Percentiles rank a stretch among this genome's conserved stretches.
Evolutionary conservation across 1,140 invertebrate genomes (phyloP).

Genomic region (Triops cancriformis): DNA sequence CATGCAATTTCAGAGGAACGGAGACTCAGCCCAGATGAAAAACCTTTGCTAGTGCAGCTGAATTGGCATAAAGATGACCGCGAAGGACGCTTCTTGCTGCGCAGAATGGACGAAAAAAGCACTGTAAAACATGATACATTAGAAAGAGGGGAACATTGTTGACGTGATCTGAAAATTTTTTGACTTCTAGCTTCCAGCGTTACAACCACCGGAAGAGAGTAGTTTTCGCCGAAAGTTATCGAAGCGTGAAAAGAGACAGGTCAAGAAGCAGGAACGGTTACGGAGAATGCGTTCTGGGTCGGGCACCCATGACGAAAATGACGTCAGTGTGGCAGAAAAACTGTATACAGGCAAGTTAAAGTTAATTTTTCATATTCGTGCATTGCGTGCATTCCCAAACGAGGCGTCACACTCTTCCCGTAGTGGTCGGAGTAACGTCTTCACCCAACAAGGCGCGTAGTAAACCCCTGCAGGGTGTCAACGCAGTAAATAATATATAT

Average conservation of each 20-base stretch:
- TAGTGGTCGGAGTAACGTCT: too few species aligned
- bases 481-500: too few species aligned
- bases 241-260: slow-evolving; percentile 96
- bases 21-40: slow-evolving; percentile 77
- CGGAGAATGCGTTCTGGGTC: slow-evolving; percentile 60
- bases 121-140: slow-evolving; percentile 30
- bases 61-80: slow-evolving; percentile 98
- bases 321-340: slow-evolving; percentile 72
- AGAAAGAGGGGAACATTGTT: neutral
- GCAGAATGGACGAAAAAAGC: slow-evolving; percentile 69
- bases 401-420: too few species aligned
- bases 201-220: slow-evolving; percentile 35
- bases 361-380: neutral
- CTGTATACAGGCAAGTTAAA: slow-evolving; percentile 65
- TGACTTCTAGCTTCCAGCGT: slow-evolving; percentile 19
- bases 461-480: too few species aligned
- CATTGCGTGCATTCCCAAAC: too few species aligned
- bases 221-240: slow-evolving; percentile 84
- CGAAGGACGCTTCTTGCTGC: slow-evolving; percentile 91
- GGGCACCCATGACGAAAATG: slow-evolving; percentile 28
- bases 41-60: slow-evolving; percentile 92
- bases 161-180: neutral
- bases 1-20: slow-evolving; percentile 62
- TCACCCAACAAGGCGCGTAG: too few species aligned
- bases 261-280: slow-evolving; percentile 94